These are phyloP conservation scores for Silurus lanzhouensis DNA, from an alignment of 2,797 vertebrate species.

Conservation along the genomic window DNA sequence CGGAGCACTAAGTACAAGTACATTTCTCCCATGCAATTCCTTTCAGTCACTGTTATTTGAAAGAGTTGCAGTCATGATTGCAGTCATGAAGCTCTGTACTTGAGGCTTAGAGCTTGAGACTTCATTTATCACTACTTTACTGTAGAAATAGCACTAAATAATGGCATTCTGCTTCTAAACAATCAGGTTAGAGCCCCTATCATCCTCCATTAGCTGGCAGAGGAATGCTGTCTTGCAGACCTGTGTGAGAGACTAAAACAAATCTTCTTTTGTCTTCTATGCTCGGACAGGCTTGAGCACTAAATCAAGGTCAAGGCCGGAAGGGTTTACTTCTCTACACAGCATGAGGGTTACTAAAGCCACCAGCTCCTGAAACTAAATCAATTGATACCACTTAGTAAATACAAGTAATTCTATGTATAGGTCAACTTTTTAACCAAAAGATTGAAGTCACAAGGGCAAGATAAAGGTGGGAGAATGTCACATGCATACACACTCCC, in stretches of 20 bases:
- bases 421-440: neutral
- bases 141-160: neutral
- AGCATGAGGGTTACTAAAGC: constrained; percentile 37
- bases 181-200: neutral
- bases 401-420: neutral
- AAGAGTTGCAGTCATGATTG: neutral
- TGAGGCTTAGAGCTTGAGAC: neutral
- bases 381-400: constrained; percentile 14
- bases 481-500: too few relatives aligned
- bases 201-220: neutral
- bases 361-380: constrained; percentile 24
- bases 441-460: neutral
- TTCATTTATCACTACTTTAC: constrained; percentile 5
- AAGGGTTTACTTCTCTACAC: constrained; percentile 37
- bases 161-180: neutral
- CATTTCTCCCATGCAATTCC: neutral
- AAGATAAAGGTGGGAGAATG: neutral
- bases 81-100: neutral
- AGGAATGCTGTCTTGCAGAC: constrained; percentile 58
- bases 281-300: constrained; percentile 36
- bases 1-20: neutral
- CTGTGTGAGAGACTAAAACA: constrained; percentile 45
- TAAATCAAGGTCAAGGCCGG: constrained; percentile 40
- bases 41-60: neutral
- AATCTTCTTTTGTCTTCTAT: constrained; percentile 54